Conservation (phyloP, 2,797 vertebrate genomes). For the Peromyscus attwateri region DNA sequence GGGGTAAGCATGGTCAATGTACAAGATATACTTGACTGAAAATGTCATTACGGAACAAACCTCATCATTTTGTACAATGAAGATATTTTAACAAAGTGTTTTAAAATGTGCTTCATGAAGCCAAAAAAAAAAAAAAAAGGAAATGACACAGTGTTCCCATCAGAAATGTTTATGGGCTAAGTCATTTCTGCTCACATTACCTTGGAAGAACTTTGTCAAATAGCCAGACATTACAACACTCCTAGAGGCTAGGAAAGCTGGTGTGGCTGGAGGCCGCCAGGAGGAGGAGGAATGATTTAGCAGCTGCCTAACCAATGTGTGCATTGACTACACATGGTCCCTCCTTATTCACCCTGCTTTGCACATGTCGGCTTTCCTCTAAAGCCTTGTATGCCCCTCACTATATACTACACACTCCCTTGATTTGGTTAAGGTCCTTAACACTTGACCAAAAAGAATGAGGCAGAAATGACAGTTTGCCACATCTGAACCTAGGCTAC, state of each 20-base stretch:
- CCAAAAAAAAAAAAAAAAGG: neutral
- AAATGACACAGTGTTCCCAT: conserved; percentile 43
- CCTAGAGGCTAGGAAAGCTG: neutral
- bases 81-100: neutral
- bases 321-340: neutral
- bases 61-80: neutral
- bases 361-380: neutral
- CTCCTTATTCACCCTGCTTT: neutral
- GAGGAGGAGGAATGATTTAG: neutral
- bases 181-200: conserved; percentile 33
- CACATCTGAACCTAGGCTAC: neutral
- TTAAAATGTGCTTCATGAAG: neutral
- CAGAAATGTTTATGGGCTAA: neutral
- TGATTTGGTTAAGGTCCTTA: neutral
- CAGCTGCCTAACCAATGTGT: neutral
- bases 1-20: neutral
- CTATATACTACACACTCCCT: neutral
- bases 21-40: neutral
- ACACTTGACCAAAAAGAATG: neutral
- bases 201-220: neutral
- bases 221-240: neutral
- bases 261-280: neutral
- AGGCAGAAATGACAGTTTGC: neutral
- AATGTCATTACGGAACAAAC: neutral
- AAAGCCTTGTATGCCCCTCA: neutral